Percentiles rank a stretch among this genome's conserved stretches.
Conservation (phyloP, 2,113 vertebrate species). For the Verasper variegatus region DNA sequence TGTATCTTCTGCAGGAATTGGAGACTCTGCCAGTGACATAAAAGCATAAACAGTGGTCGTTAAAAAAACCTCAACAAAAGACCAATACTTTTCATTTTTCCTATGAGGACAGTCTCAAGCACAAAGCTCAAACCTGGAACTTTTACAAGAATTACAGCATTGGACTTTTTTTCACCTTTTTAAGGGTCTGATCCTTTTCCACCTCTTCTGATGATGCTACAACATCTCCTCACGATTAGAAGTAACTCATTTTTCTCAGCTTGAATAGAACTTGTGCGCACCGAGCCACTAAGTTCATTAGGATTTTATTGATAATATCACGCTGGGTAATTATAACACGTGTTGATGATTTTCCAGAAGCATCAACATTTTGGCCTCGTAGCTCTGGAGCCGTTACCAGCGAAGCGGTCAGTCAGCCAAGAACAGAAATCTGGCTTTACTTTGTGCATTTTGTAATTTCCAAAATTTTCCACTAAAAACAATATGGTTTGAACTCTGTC, state of each 20-base stretch:
- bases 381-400: constrained; percentile 45
- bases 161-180: too few relatives aligned
- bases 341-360: constrained; percentile 45
- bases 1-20: too few relatives aligned
- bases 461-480: constrained; percentile 56
- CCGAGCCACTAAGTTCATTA: constrained; percentile 36
- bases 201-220: too few relatives aligned
- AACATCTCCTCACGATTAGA: not conserved
- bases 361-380: constrained; percentile 46
- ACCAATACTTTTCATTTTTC: too few relatives aligned
- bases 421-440: constrained; percentile 67
- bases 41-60: too few relatives aligned
- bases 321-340: constrained; percentile 42
- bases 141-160: too few relatives aligned
- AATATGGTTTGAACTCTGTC: constrained; percentile 63
- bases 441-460: constrained; percentile 62
- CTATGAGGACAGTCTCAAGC: too few relatives aligned
- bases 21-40: too few relatives aligned
- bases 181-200: too few relatives aligned
- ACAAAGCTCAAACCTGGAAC: too few relatives aligned
- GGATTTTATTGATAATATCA: constrained; percentile 39
- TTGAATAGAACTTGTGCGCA: not conserved
- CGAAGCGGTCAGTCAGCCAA: constrained; percentile 47
- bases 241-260: not conserved
- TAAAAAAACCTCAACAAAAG: too few relatives aligned